These are phyloP conservation scores for Ptilorrhoa leucosticta DNA, from an alignment of 2,113 vertebrate genomes.

Conservation along the genomic window DNA sequence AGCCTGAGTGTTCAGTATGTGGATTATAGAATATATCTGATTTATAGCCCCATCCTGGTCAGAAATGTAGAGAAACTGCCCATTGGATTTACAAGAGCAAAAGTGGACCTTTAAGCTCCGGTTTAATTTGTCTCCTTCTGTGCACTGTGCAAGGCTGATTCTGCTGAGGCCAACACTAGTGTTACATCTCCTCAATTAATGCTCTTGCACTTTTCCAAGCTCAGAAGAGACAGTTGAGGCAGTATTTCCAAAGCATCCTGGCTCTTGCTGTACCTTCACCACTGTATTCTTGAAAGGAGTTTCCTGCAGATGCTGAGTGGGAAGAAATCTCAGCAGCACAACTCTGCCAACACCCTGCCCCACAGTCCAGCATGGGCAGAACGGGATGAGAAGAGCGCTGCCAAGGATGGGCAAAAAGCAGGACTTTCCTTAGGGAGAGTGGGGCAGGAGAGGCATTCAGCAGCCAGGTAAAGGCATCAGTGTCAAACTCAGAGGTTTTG, in stretches of 20 bases:
- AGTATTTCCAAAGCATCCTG: neutral
- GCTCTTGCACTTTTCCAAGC: neutral
- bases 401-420: neutral
- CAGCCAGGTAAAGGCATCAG: neutral
- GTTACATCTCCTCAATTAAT: neutral
- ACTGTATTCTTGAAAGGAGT: neutral
- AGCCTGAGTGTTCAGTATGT: neutral
- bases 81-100: neutral
- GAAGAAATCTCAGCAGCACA: neutral
- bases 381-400: rapidly evolving
- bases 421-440: neutral
- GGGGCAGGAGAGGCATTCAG: neutral
- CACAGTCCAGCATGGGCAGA: neutral
- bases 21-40: neutral
- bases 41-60: neutral
- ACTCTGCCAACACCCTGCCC: neutral
- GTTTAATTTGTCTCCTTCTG: neutral
- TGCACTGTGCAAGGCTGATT: neutral
- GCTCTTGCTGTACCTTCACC: neutral
- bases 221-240: neutral
- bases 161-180: neutral
- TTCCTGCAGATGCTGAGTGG: neutral
- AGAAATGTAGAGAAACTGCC: neutral
- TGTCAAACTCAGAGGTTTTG: neutral
- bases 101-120: neutral